Base-by-base conservation (phyloP, 2,797 vertebrate genomes). In the Yasuhikotakia modesta region DNA sequence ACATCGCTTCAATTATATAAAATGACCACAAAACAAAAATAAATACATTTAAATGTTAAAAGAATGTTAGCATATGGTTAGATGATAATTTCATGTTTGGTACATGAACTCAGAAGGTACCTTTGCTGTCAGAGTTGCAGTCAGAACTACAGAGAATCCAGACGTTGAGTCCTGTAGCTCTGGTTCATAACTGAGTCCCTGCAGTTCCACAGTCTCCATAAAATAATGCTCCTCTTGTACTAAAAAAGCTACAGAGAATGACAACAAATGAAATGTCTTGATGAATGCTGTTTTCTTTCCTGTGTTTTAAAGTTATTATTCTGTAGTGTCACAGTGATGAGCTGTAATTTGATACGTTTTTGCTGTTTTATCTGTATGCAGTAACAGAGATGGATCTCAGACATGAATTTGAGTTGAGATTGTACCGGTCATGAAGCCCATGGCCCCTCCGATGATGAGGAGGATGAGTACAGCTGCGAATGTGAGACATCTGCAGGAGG, bases 181-280 rank as follows among this genome's bases (percentile, higher is more conserved):
- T 45, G 83, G 52, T 22, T 92, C 85, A 66, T 95, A 98, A 0
- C 73, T 78, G 52, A 99, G 91, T 10, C 96, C 97, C 17, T 63
- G 90, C 80, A 99, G 87, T 88, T 95, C 91, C 32, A 94, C 93
- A 0, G 91, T 95, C 88, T 98, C 96, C 91, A 96, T 94, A 76
- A 95, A 94, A 61, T 88, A 89, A 85, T 93, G 86, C 35, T 94
- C 91, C 87, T 92, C 94, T 0, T 66, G 17, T 0, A 93, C 91
- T 12, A 93, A 85, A 76, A 92, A 93, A 22, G 91, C 97, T 99
- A 90, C 52, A 17, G 79, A 76, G 2, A 70, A 6, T 78, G 2
- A 83, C 63, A 21, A 22, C 43, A 64, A 13, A 53, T 53, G 10
- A 14, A 22, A 58, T 60, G 11, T 24, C 22, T 24, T 58, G 13